Evolutionary conservation across 1,140 invertebrate genomes (phyloP).

Genomic region (Heliconius hewitsoni): DNA sequence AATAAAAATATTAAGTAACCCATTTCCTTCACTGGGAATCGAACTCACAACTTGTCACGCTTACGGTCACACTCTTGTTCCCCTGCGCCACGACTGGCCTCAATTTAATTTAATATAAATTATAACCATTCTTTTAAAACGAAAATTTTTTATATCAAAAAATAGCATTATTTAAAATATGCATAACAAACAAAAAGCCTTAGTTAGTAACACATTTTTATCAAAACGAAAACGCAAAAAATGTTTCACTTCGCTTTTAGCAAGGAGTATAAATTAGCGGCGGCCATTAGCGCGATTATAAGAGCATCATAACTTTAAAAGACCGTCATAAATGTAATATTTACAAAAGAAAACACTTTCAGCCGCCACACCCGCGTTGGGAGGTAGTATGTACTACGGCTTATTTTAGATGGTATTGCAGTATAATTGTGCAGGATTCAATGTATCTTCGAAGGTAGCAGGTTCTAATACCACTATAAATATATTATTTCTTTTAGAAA

Average conservation of each 20-base stretch:
- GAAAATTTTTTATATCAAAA: too few species aligned
- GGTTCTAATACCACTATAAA: neutral
- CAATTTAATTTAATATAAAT: too few species aligned
- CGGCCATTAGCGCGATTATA: slow-evolving; percentile 31
- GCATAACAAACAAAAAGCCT: neutral
- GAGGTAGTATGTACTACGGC: neutral
- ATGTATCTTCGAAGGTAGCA: neutral
- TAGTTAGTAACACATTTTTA: neutral
- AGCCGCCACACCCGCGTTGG: neutral
- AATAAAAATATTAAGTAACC: too few species aligned
- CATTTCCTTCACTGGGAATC: too few species aligned
- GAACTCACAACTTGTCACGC: too few species aligned
- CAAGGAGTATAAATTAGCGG: slow-evolving; percentile 29
- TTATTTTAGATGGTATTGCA: neutral
- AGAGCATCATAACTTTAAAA: slow-evolving; percentile 33
- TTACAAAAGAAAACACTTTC: slow-evolving; percentile 37
- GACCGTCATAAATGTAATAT: slow-evolving; percentile 35
- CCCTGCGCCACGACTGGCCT: too few species aligned
- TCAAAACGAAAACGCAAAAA: neutral
- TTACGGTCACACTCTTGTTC: too few species aligned
- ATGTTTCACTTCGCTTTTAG: neutral
- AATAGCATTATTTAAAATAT: too few species aligned
- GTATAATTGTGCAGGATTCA: neutral
- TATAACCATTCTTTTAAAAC: too few species aligned
- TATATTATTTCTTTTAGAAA: too few species aligned